Evolutionary conservation across 2,797 vertebrate genomes (phyloP).

Genomic region (Varecia variegata): DNA sequence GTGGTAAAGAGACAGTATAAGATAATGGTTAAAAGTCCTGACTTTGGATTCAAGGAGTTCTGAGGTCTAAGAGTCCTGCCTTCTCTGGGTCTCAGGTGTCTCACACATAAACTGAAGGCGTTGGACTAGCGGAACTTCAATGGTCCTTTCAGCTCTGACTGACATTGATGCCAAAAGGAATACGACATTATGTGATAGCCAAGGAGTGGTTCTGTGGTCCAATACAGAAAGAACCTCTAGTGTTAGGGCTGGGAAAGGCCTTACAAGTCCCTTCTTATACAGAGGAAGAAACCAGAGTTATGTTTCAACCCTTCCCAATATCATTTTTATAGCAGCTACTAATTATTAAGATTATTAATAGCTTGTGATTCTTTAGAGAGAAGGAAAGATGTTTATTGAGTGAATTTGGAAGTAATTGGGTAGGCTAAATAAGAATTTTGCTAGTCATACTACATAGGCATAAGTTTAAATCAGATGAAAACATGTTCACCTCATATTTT

Average conservation of each 20-base stretch:
- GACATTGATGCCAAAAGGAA: not conserved
- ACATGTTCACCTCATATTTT: not conserved
- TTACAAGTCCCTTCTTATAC: not conserved
- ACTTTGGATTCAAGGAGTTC: not conserved
- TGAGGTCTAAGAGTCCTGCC: not conserved
- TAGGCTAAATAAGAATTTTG: not conserved
- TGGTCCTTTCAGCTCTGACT: not conserved
- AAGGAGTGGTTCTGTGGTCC: not conserved
- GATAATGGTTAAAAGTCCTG: not conserved
- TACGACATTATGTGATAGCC: not conserved
- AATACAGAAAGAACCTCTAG: not conserved
- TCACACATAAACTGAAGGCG: not conserved
- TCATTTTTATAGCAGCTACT: not conserved
- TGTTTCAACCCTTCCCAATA: not conserved
- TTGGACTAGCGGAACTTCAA: not conserved
- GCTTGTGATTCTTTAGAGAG: not conserved
- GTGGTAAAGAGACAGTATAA: not conserved
- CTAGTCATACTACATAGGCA: not conserved
- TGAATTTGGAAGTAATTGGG: not conserved
- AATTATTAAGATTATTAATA: not conserved
- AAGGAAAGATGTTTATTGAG: not conserved
- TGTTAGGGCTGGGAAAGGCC: not conserved
- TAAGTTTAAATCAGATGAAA: conserved; percentile 13
- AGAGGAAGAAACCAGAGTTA: not conserved
- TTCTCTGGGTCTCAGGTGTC: not conserved